Conservation (phyloP, 2,888 invertebrate genomes). For the Diaphora mendica region DNA sequence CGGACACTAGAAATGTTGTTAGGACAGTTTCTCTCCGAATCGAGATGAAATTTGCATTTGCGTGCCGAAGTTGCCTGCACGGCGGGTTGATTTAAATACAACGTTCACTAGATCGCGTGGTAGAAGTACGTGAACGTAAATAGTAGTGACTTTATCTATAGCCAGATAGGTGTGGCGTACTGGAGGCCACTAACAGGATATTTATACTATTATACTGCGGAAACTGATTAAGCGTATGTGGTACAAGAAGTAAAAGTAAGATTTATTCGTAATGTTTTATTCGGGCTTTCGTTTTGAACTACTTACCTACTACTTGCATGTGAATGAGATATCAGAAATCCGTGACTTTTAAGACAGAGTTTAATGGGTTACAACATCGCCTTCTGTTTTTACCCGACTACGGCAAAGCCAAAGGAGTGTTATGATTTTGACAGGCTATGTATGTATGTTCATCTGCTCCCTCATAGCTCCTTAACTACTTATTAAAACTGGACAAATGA, state of each 20-base stretch:
- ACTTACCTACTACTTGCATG: background rate
- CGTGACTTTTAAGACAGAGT: too few relatives aligned
- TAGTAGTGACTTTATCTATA: slow-evolving; percentile 19
- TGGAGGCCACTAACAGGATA: slow-evolving; percentile 7
- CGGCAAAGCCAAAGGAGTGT: too few relatives aligned
- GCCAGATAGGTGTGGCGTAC: slow-evolving; percentile 12
- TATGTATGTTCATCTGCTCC: too few relatives aligned
- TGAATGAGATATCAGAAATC: too few relatives aligned
- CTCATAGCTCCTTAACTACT: too few relatives aligned
- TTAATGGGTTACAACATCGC: too few relatives aligned
- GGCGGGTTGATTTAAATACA: slow-evolving; percentile 66
- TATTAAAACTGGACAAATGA: too few relatives aligned
- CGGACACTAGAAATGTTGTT: slow-evolving; percentile 48
- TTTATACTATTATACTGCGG: background rate
- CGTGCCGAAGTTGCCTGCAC: slow-evolving; percentile 61
- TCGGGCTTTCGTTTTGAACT: background rate
- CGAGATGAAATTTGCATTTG: slow-evolving; percentile 79
- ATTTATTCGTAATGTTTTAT: background rate
- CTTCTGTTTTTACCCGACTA: too few relatives aligned
- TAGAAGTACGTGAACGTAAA: slow-evolving; percentile 35
- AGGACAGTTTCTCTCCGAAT: slow-evolving; percentile 69
- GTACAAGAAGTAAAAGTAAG: background rate
- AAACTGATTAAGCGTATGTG: background rate
- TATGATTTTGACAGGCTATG: too few relatives aligned
- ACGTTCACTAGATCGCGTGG: slow-evolving; percentile 52